phyloP scores from a whole-genome alignment of 2,888 invertebrate genomes.

The Aleiodes testaceus region DNA sequence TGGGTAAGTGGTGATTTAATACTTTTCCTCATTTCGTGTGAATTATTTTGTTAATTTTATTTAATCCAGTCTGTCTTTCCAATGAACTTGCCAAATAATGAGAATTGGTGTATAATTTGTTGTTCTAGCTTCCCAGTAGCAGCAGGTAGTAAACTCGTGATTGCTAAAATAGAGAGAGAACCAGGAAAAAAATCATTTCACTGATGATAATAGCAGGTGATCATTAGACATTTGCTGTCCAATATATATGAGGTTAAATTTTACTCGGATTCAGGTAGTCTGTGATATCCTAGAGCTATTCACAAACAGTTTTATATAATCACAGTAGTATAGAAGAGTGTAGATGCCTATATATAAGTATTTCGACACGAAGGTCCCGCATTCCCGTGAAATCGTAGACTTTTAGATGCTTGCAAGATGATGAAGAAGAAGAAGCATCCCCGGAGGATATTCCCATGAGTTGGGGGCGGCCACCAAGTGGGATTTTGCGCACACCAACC shows the following conservation, averaged over 20 bases:
- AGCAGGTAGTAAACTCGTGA: conserved; percentile 22
- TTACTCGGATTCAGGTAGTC: conserved; percentile 24
- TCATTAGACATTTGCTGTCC: conserved; percentile 3
- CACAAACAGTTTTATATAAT: conserved; percentile 29
- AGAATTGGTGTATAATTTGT: background rate
- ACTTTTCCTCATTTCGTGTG: background rate
- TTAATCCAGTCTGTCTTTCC: no score
- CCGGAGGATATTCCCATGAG: conserved; percentile 67
- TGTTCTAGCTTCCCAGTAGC: conserved; percentile 17
- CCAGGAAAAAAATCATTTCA: conserved; percentile 5
- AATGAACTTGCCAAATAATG: background rate
- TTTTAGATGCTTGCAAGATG: conserved; percentile 20
- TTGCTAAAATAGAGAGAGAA: background rate
- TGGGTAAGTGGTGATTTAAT: conserved; percentile 45
- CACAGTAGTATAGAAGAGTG: conserved; percentile 12
- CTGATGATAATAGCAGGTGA: conserved; percentile 5
- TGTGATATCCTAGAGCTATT: conserved; percentile 35
- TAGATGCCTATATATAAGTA: conserved; percentile 25
- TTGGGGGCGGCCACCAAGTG: conserved; percentile 61
- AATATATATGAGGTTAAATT: background rate
- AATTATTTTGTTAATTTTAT: background rate
- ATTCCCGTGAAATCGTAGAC: conserved; percentile 55
- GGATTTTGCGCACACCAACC: conserved; percentile 20
- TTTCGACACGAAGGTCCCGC: conserved; percentile 43
- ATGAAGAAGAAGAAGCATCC: conserved; percentile 47